Evolutionary conservation across 2,113 vertebrate genomes (phyloP), one percentile per base, ranked within the genome.

Genomic region (Desmodus rotundus): DNA sequence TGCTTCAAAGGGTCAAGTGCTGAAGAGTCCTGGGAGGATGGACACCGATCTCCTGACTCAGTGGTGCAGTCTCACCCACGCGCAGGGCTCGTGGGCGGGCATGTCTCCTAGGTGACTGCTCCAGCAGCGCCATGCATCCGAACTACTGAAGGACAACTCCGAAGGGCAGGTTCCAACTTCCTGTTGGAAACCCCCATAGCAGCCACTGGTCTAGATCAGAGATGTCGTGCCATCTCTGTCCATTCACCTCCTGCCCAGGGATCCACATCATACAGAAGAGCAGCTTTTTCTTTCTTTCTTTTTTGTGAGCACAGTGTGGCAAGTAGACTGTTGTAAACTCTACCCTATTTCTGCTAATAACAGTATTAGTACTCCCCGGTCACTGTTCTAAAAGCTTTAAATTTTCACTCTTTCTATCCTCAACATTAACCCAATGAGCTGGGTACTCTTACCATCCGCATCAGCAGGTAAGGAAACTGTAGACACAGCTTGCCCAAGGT

Each of bases 121-220:
- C 45, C 31, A 14, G 63, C 63, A 36, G 5, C 0, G 3, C 2
- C 15, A 7, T 2, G 28, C 45, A 33, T 63, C 77, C 43, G 22
- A 16, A 31, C 19, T 2, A 7, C 70, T n/a, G 28, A 78, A 58
- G 13, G 12, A 9, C 26, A 20, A 1, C 22, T 16, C 12, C 36
- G 36, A 85, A 26, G 36, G 63, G 54, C 54, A 33, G 78, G 13
- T 43, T 50, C 67, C 38, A 5, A 2, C 45, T 58, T 81, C 14
- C 41, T 26, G 3, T 12, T 2, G 10, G 67, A 0, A 3, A 6
- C 31, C 33, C 33, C 31, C 19, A 0, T 4, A 3, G 8, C 11
- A 2, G 12, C n/a, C 33, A 19, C 58, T 36, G 0, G 0, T 50
- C n/a, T 11, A 0, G 14, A 38, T 81, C 41, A 8, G n/a, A n/a